Evolutionary conservation across 1,140 invertebrate genomes (phyloP).

Genomic region (Eriocheir sinensis): DNA sequence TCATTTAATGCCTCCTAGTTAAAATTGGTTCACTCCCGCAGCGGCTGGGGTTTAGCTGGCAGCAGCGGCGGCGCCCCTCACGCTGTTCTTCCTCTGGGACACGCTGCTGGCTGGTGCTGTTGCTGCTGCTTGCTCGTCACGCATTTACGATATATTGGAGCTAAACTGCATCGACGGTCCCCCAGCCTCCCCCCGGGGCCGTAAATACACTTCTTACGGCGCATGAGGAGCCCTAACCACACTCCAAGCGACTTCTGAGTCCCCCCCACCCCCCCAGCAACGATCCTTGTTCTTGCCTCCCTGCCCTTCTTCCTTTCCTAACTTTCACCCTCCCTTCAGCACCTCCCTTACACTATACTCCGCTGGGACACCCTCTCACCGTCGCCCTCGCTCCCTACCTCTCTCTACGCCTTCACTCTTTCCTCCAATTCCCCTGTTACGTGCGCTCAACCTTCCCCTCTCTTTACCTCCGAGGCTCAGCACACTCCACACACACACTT

Average conservation of each 20-base stretch:
- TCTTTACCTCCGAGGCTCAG: too few relatives aligned
- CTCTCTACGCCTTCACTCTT: neutral
- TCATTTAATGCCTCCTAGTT: slow-evolving; percentile 24
- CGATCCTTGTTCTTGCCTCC: too few relatives aligned
- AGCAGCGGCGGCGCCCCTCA: neutral
- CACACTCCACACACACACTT: neutral
- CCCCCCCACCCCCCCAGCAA: neutral
- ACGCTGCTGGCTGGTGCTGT: neutral
- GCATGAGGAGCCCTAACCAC: neutral
- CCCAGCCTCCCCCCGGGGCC: neutral
- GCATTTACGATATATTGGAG: slow-evolving; percentile 39
- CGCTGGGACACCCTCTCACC: neutral
- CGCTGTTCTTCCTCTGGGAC: slow-evolving; percentile 33
- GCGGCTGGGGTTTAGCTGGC: slow-evolving; percentile 3
- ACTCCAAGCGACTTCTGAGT: neutral
- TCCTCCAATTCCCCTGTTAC: too few relatives aligned
- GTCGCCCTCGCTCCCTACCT: too few relatives aligned
- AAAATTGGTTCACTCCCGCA: neutral
- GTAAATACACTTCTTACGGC: neutral
- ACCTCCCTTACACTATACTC: neutral
- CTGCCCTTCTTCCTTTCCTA: too few relatives aligned
- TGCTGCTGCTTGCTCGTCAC: neutral
- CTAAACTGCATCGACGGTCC: neutral
- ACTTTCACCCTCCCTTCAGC: neutral
- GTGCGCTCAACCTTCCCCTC: too few relatives aligned